A percentile compares a stretch with the other conserved stretches of the same genome.
These are phyloP conservation scores for Hydrophis major DNA, from an alignment of 2,797 vertebrate genomes.

Conservation along the genomic window DNA sequence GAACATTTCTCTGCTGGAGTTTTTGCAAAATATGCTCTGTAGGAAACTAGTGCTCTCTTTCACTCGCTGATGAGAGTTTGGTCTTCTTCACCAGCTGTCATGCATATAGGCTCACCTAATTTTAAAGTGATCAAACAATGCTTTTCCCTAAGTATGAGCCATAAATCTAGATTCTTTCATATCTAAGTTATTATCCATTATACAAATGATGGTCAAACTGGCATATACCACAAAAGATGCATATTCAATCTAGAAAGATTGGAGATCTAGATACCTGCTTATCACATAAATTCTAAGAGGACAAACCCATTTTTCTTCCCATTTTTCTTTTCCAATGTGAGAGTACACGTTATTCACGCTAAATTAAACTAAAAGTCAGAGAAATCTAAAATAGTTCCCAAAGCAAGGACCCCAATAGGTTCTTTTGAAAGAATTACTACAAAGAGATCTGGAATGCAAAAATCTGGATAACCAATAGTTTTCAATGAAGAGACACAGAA, in stretches of 20 bases:
- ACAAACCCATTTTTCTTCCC: not conserved
- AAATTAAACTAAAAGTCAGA: not conserved
- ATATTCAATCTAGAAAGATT: not conserved
- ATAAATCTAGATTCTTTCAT: not conserved
- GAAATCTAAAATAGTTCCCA: not conserved
- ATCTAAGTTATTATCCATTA: not conserved
- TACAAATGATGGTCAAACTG: not conserved
- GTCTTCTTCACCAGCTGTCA: not conserved
- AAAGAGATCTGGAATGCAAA: not conserved
- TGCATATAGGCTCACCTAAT: not conserved
- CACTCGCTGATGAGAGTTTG: not conserved
- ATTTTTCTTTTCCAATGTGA: not conserved
- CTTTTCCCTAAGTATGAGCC: not conserved
- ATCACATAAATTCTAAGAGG: not conserved
- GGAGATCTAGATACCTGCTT: not conserved
- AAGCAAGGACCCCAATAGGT: not conserved
- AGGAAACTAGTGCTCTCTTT: not conserved
- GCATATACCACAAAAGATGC: not conserved
- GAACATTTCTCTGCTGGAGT: not conserved
- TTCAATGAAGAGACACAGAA: not conserved
- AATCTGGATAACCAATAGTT: not conserved
- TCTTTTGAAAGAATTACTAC: not conserved
- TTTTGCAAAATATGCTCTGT: not conserved
- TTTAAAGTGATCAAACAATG: not conserved
- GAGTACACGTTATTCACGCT: not conserved